Conservation (phyloP, 1,140 invertebrate genomes). For the Drosophila yakuba region DNA sequence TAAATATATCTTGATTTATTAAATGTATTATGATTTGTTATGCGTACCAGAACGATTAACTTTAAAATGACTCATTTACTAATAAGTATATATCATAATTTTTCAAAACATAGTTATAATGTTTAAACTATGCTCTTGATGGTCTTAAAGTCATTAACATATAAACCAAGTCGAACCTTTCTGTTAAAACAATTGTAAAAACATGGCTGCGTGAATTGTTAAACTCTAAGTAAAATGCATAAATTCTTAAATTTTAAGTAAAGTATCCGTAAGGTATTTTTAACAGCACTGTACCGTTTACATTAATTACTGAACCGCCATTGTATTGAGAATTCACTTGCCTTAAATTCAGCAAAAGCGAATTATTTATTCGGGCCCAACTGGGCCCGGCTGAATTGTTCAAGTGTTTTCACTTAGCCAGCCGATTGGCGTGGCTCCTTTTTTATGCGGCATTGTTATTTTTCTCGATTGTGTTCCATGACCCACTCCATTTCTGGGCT, state of each 20-base stretch:
- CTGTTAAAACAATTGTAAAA: no score
- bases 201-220: no score
- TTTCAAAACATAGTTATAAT: no score
- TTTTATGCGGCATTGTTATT: slow-evolving; percentile 46
- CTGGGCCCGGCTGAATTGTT: slow-evolving; percentile 19
- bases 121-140: no score
- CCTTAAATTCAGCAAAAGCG: slow-evolving; percentile 49
- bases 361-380: slow-evolving; percentile 47
- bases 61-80: no score
- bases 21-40: no score
- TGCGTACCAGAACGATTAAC: no score
- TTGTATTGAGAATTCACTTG: slow-evolving; percentile 37
- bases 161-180: no score
- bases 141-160: no score
- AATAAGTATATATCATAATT: no score
- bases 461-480: slow-evolving; percentile 59
- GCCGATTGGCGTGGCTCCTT: slow-evolving; percentile 10
- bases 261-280: neutral
- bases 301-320: slow-evolving; percentile 36
- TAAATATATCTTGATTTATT: no score
- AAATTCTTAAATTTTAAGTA: no score
- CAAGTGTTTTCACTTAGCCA: slow-evolving; percentile 47
- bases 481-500: slow-evolving; percentile 42
- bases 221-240: neutral
- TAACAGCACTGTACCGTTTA: neutral